A percentile compares a stretch with the other conserved stretches of the same genome.
These are phyloP conservation scores for Glaucopsyche alexis DNA, from an alignment of 2,888 invertebrate genomes.

Conservation along the genomic window DNA sequence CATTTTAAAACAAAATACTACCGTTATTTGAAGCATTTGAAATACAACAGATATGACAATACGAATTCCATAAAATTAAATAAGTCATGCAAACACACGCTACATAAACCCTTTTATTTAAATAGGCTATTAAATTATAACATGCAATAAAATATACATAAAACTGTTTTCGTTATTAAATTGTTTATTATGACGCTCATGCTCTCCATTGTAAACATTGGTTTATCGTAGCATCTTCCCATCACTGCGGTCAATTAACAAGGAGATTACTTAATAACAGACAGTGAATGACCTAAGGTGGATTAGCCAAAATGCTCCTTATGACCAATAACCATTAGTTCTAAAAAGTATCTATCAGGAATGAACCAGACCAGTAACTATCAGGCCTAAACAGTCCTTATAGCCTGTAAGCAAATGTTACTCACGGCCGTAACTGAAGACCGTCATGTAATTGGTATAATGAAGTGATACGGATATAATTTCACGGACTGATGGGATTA, in stretches of 20 bases:
- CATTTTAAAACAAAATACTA: not conserved
- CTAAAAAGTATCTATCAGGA: not conserved
- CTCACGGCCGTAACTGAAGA: constrained; percentile 21
- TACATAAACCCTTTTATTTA: constrained; percentile 5
- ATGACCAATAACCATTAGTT: constrained; percentile 31
- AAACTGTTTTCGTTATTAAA: constrained; percentile 17
- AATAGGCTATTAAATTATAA: constrained; percentile 16
- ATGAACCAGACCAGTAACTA: too few relatives aligned
- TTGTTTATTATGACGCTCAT: not conserved
- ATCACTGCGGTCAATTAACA: constrained; percentile 47
- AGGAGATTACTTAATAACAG: constrained; percentile 57
- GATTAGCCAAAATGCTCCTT: constrained; percentile 44
- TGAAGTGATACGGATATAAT: constrained; percentile 53
- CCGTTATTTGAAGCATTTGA: constrained; percentile 6
- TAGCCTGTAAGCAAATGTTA: not conserved
- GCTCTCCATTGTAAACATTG: constrained; percentile 5
- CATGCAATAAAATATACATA: constrained; percentile 20
- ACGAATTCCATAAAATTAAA: not conserved
- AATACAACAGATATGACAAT: not conserved
- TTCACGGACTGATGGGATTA: constrained; percentile 49
- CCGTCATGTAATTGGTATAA: constrained; percentile 47
- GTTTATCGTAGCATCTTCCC: constrained; percentile 17
- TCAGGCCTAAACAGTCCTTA: constrained; percentile 34
- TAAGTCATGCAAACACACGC: not conserved
- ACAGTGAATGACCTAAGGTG: constrained; percentile 60